Base-by-base conservation (phyloP, 53 echinoderm and acorn worm species). In the Holothuria leucospilota region DNA sequence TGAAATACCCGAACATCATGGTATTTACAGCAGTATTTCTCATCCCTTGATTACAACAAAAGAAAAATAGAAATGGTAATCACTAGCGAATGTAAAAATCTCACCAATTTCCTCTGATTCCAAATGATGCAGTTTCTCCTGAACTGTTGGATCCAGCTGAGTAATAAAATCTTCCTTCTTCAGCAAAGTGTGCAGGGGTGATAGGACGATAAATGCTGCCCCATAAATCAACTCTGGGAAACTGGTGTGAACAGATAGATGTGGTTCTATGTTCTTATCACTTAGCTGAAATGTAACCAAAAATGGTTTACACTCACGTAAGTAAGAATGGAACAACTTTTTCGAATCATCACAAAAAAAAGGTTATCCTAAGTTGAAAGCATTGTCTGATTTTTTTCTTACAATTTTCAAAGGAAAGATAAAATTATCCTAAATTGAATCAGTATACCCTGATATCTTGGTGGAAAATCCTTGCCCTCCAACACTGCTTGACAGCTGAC, bases 201-300 rank as follows among this genome's bases (percentile, higher is more conserved):
- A 85, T 16, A 97, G 59, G 59, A 95, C 58, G 64, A 97, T 88
- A 81, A 89, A 93, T 4, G 97, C 90, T 38, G 94, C 95, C 4
- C 97, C 94, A 73, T 90, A 95, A 77, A 97, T 88, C 51, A 94
- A 82, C 81, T 95, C 97, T 6, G 95, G 97, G 29, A 78, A 63
- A 52, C 82, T 71, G 34, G 94, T 92, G 89, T 96, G 92, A 5
- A 96, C 84, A 9, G 34, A 34, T 1, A 34, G 34, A n/a, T n/a
- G n/a, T n/a, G 70, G 26, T 52, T 73, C 69, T 16, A 81, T 41
- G 10, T 39, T 52, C 52, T 49, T 23, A 8, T 51, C 25, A 13
- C 75, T 75, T 4, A 14, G 39, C 75, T 75, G 23, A 51, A 51
- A 56, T 62, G 56, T 64, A 73, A 13, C 26, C 28, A 66, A 40